These are phyloP conservation scores for Orbicella faveolata DNA, from an alignment of 64 coral and sea anemone species.

Conservation along the genomic window DNA sequence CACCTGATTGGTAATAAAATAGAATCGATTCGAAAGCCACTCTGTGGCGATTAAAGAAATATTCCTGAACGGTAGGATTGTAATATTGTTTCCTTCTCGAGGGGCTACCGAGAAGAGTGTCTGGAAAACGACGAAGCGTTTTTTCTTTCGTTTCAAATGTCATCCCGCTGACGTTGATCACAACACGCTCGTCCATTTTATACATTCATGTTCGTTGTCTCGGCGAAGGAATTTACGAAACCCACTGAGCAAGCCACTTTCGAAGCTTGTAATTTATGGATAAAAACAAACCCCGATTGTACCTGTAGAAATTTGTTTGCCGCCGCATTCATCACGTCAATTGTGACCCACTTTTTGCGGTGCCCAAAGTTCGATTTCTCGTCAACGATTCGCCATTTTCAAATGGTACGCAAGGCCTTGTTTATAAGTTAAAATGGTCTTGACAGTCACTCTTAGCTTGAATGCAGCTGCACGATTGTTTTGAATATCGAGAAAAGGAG, in stretches of 20 bases:
- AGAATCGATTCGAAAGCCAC: slow-evolving; percentile 92
- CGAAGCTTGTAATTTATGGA: not conserved
- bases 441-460: slow-evolving; percentile 5
- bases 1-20: slow-evolving; percentile 97
- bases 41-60: slow-evolving; percentile 93
- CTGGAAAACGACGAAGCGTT: slow-evolving; percentile 79
- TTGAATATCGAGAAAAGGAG: slow-evolving; percentile 2
- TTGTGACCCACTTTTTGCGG: not conserved
- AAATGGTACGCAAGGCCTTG: not conserved
- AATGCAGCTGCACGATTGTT: slow-evolving; percentile 19
- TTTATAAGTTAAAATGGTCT: not conserved
- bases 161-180: slow-evolving; percentile 95
- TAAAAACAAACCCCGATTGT: not conserved
- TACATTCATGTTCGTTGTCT: not conserved
- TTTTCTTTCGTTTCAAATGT: slow-evolving; percentile 83
- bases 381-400: not conserved
- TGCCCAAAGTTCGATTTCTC: not conserved
- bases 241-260: not conserved
- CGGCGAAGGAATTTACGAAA: slow-evolving; percentile 2
- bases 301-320: not conserved
- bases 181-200: slow-evolving; percentile 80
- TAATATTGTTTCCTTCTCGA: slow-evolving; percentile 78
- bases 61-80: slow-evolving; percentile 58
- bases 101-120: slow-evolving; percentile 83
- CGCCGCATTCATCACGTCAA: not conserved